Base-by-base conservation (phyloP, 1,140 invertebrate genomes). In the Drosophila lacertosa region DNA sequence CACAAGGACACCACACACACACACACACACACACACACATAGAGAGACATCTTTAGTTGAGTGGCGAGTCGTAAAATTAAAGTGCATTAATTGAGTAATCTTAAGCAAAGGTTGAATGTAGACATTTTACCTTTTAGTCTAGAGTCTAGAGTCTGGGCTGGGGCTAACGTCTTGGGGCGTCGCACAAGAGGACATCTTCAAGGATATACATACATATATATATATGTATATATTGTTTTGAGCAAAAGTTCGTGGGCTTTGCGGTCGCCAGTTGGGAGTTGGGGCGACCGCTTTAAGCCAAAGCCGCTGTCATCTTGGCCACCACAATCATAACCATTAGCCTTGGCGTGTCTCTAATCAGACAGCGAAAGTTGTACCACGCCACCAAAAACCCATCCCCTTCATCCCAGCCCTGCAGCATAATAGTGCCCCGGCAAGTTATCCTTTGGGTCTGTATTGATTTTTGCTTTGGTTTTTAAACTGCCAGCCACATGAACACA, bases 381-480 rank as follows among this genome's bases (percentile, higher is more conserved):
- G n/a, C 26, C 20, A 9, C 20, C 47, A n/a, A 35, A 13, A 3
- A 10, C 20, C 7, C 7, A 4, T n/a, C 33, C 26, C 7, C n/a
- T n/a, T n/a, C 20, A 13, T 10, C 4, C 26, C 39, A 18, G 22
- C 33, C 7, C 40, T 10, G n/a, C 26, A 37, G 32, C 47, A 16
- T 47, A 47, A 58, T 57, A 50, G 29, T 37, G 40, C 4, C 11
- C n/a, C 3, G n/a, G 47, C 33, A 11, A 29, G 45, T 73, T 73
- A 72, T 75, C 67, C 67, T 64, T 70, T 77, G 37, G 71, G 68
- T 73, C 29, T 64, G 59, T 86, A 86, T 86, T 86, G 81, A 86
- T 86, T 86, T 86, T 86, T 86, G 81, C 84, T 81, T 86, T 86
- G 81, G 81, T 81, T 86, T 86, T 86, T 86, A 86, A 86, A 86